Base-by-base conservation (phyloP, 1,140 invertebrate species). In the Amyelois transitella region DNA sequence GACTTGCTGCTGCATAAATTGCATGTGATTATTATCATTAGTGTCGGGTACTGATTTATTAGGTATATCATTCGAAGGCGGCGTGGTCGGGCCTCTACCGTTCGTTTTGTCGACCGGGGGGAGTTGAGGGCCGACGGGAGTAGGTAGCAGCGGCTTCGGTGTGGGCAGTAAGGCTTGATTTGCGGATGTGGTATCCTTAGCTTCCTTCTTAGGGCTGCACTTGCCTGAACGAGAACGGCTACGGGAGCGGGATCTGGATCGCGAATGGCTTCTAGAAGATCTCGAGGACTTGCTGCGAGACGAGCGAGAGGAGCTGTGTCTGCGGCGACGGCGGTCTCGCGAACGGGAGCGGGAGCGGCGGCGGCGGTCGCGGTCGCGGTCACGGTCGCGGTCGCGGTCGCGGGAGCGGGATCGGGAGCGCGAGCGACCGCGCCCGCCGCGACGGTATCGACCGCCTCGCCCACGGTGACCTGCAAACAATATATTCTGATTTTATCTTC, bases 201-300 rank as follows among this genome's bases (percentile, higher is more conserved):
- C 61, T 51, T 84, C 72, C 77, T 82, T 86, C 69, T 64, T 58
- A 63, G 81, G 86, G 79, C 85, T 88, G 80, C 84, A 89, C 86
- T 89, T 89, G 86, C 88, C 86, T 89, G 88, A 84, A 71, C 86
- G 82, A 69, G 86, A 88, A 63, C 81, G 81, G 73, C 83, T 82
- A 69, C 84, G 74, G 32, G 83, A 86, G 25, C 85, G 84, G 62
- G 85, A 88, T 45, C 83, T 77, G 55, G 83, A 85, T 55, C 81
- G 76, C 53, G 78, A 78, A 62, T 76, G 77, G 54, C 81, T 82
- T 72, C 77, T 74, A 8, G 84, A 87, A 5, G 85, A 88, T 59
- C 77, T 74, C 32, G 86, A 88, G 1, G 86, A 88, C 20, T 74
- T 72, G 71, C 80, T 83, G 51, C 85, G 72, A 44, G 78, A 80